A percentile compares a stretch with the other conserved stretches of the same genome.
Evolutionary conservation across 2,888 invertebrate species (phyloP).

Genomic region (Eueremaeus valkanovi): DNA sequence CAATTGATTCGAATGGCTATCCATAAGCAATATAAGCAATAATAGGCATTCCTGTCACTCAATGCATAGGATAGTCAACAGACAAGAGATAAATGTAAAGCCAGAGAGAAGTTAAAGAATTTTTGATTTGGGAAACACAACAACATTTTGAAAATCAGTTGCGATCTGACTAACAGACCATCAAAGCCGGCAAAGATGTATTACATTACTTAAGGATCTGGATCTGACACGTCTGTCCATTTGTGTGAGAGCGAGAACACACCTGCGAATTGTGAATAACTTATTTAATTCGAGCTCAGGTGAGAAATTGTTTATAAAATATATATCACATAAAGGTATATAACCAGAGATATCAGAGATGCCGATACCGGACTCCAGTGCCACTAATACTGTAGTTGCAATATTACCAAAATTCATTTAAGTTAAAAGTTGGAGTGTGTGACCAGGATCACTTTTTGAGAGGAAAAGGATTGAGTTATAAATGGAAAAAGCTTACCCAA

Average conservation of each 20-base stretch:
- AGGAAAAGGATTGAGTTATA: too few species aligned
- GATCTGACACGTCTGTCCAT: slow-evolving; percentile 21
- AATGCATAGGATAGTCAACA: slow-evolving; percentile 13
- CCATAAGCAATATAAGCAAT: slow-evolving; percentile 3
- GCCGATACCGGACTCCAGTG: too few species aligned
- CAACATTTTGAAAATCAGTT: neutral
- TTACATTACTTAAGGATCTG: slow-evolving; percentile 23
- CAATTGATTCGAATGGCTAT: slow-evolving; percentile 6
- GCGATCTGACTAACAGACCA: neutral
- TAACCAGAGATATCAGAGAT: too few species aligned
- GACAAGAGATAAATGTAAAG: neutral
- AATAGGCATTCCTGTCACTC: neutral
- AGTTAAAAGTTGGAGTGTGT: too few species aligned
- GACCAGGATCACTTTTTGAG: too few species aligned
- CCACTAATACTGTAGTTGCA: too few species aligned
- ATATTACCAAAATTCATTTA: too few species aligned
- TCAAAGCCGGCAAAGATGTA: neutral
- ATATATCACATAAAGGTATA: too few species aligned
- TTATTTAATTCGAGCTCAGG: neutral
- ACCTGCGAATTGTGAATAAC: neutral
- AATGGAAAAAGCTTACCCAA: too few species aligned
- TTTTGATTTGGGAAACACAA: neutral
- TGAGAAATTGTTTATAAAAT: neutral
- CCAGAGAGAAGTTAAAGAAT: neutral
- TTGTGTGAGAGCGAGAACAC: neutral